A percentile compares a stretch with the other conserved stretches of the same genome.
phyloP scores from a whole-genome alignment of 2,888 invertebrate genomes.

The Torymus auratus region DNA sequence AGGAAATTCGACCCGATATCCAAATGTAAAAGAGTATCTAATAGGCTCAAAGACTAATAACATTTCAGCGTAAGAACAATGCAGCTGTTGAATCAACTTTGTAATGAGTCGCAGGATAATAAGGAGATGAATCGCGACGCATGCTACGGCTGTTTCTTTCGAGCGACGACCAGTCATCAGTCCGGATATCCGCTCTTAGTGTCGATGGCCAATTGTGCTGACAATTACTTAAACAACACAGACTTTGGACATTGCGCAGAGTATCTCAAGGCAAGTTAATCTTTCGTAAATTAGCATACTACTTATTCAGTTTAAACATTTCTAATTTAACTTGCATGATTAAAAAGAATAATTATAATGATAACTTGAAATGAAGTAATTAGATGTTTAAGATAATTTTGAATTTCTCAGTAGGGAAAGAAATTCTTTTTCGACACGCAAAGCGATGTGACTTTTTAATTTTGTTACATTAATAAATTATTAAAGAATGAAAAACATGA shows the following conservation, averaged over 20 bases:
- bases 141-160: slow-evolving; percentile 82
- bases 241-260: slow-evolving; percentile 67
- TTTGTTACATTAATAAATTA: too few relatives aligned
- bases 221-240: slow-evolving; percentile 67
- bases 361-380: too few relatives aligned
- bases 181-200: slow-evolving; percentile 67
- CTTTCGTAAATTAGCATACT: neutral
- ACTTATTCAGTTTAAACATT: neutral
- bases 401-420: too few relatives aligned
- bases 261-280: slow-evolving; percentile 48
- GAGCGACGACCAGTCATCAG: slow-evolving; percentile 76
- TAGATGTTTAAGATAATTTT: neutral
- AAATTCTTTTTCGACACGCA: too few relatives aligned
- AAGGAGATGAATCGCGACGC: slow-evolving; percentile 80
- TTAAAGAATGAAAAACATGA: too few relatives aligned
- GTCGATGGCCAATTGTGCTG: slow-evolving; percentile 68
- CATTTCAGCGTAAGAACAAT: slow-evolving; percentile 73
- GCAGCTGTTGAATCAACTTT: slow-evolving; percentile 81
- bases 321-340: neutral
- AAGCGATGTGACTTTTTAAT: too few relatives aligned
- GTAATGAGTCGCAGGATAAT: slow-evolving; percentile 82
- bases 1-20: too few relatives aligned
- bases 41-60: too few relatives aligned
- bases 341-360: neutral
- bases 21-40: too few relatives aligned